Percentiles rank a stretch among this genome's conserved stretches.
These are phyloP conservation scores for Apostichopus parvimensis DNA, from an alignment of 35 echinoderm and acorn worm species.

Conservation along the genomic window DNA sequence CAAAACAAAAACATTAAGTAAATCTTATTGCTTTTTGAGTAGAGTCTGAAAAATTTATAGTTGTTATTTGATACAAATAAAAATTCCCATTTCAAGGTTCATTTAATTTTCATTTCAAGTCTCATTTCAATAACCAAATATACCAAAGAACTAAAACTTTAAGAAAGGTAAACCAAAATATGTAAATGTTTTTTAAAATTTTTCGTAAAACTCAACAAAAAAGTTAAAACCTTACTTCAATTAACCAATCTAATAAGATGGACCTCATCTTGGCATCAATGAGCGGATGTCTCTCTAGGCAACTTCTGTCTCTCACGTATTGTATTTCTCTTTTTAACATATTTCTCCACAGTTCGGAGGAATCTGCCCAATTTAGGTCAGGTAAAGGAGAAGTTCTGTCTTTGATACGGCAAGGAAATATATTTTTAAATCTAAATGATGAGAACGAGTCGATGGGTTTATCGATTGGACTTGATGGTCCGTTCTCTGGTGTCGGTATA, in stretches of 20 bases:
- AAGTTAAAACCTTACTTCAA: conserved; percentile 77
- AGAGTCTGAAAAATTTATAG: no score
- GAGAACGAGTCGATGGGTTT: conserved; percentile 62
- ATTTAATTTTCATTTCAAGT: background rate
- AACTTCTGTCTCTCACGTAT: conserved; percentile 59
- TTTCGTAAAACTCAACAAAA: no score
- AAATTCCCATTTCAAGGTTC: background rate
- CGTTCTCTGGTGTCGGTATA: conserved; percentile 71
- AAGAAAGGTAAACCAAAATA: no score
- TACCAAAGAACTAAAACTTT: no score
- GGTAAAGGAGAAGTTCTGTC: conserved; percentile 84
- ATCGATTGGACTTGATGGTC: conserved; percentile 69
- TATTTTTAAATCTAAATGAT: conserved; percentile 85
- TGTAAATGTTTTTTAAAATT: no score
- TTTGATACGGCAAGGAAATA: conserved; percentile 75
- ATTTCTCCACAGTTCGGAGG: conserved; percentile 78
- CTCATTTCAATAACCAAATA: background rate
- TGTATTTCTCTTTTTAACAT: conserved; percentile 77
- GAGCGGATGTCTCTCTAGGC: conserved; percentile 77
- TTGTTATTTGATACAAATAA: no score
- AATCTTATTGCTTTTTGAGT: no score
- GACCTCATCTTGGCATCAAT: conserved; percentile 87
- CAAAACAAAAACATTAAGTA: background rate
- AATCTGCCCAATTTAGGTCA: conserved; percentile 85
- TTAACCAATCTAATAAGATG: conserved; percentile 97